Conservation (phyloP, 2,888 invertebrate species). For the Caenorhabditis drosophilae region DNA sequence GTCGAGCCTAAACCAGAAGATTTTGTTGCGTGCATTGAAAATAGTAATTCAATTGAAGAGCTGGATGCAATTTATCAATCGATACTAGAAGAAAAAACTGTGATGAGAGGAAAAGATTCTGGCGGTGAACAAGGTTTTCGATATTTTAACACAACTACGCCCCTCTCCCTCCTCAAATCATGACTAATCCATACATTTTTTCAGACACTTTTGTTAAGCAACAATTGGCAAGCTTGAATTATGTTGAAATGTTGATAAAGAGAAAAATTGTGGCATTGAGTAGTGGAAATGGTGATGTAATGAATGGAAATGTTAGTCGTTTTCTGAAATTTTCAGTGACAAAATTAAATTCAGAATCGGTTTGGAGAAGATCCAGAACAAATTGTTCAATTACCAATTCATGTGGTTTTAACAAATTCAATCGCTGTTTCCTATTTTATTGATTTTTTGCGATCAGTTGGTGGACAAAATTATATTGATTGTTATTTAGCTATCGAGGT, state of each 20-base stretch:
- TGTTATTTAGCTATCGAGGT: slow-evolving; percentile 82
- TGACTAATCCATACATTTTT: too few species aligned
- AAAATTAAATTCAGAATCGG: not conserved
- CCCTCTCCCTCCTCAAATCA: not conserved
- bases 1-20: slow-evolving; percentile 81
- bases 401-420: slow-evolving; percentile 80
- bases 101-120: slow-evolving; percentile 81
- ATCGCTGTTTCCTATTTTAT: slow-evolving; percentile 81
- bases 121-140: slow-evolving; percentile 82
- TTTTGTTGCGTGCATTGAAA: slow-evolving; percentile 82
- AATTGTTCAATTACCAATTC: slow-evolving; percentile 74
- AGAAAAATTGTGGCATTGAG: slow-evolving; percentile 71
- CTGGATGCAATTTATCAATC: slow-evolving; percentile 81
- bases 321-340: not conserved
- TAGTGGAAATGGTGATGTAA: slow-evolving; percentile 6
- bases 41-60: slow-evolving; percentile 82
- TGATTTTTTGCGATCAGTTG: slow-evolving; percentile 78
- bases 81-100: slow-evolving; percentile 81
- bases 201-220: slow-evolving; percentile 83
- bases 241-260: slow-evolving; percentile 74
- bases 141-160: too few species aligned
- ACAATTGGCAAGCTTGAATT: slow-evolving; percentile 83
- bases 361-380: slow-evolving; percentile 34
- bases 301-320: slow-evolving; percentile 13
- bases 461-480: slow-evolving; percentile 79